Evolutionary conservation across 2,888 invertebrate species (phyloP).

Genomic region (Torymus tubicola): DNA sequence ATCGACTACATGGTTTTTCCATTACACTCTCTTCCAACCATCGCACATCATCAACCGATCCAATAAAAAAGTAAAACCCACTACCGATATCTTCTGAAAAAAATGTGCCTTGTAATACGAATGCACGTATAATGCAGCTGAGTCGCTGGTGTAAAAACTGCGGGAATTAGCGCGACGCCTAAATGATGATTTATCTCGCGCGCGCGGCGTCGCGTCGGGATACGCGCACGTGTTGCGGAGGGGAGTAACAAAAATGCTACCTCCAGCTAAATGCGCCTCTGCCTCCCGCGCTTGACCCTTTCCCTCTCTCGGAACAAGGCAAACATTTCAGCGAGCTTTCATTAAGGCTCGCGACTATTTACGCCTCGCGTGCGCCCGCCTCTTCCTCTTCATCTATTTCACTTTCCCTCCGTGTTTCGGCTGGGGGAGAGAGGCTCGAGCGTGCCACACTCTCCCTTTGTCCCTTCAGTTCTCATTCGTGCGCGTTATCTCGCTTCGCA

Average conservation of each 20-base stretch:
- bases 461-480: background rate
- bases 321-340: slow-evolving; percentile 52
- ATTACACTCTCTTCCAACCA: no score
- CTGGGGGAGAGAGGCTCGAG: no score
- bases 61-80: no score
- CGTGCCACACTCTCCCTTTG: background rate
- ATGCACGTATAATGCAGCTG: no score
- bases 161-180: no score
- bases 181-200: no score
- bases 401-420: slow-evolving; percentile 22
- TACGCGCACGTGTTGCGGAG: background rate
- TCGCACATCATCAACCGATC: no score
- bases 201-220: no score
- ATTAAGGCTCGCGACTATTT: slow-evolving; percentile 49
- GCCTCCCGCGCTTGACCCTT: slow-evolving; percentile 15
- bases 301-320: slow-evolving; percentile 24
- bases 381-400: slow-evolving; percentile 56
- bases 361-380: background rate
- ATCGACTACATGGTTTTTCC: no score
- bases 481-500: background rate
- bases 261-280: slow-evolving; percentile 1
- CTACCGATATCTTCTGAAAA: no score
- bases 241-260: background rate
- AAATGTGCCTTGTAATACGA: no score
- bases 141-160: no score